Base-by-base conservation (phyloP, 2,888 invertebrate genomes). In the Andrena fulva region DNA sequence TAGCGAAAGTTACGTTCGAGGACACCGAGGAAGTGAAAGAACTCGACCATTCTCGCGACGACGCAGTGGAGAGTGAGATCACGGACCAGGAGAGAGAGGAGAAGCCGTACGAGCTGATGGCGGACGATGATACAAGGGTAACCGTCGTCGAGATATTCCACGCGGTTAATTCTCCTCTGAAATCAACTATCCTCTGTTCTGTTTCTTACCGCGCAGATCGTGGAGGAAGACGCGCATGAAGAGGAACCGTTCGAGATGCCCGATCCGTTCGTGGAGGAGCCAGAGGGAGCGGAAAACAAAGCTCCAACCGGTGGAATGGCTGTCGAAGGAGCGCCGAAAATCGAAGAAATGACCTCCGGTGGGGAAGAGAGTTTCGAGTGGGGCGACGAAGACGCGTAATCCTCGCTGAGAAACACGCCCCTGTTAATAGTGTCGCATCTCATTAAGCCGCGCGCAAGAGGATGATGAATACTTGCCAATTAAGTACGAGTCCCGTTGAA, bases 1-100 rank as follows among this genome's bases (percentile, higher is more conserved):
- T 95, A 89, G 96, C 95, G 67, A 96, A 96, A 90, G 96, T 96
- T 90, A 78, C 87, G 2, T 83, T 86, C 29, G 73, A 80, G 2
- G 88, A 85, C 8, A 69, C 59, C 16, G 86, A 85, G 0, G 90
- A 90, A 35, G 71, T 75, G 31, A 86, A 80, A 72, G 89, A 85
- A 35, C 63, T 79, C 24, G 89, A 90, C 48, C 80, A 70, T 27
- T 77, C 81, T 1, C 77, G 83, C 29, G 91, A 92, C 64, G 93
- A 92, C 35, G 87, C 84, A 27, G 67, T 85, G 20, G 85, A 84
- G 27, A 80, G 60, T 3, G 90, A 92, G 1, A 50, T 90, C 2
- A 90, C 90, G 6, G 91, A 90, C 59, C 93, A 91, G 42, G 93
- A 93, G 33, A 87, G 71, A 35, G 94, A 94, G 67, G 93, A 92